These are phyloP conservation scores for Stenurella melanura DNA, from an alignment of 2,888 invertebrate genomes.

Conservation along the genomic window DNA sequence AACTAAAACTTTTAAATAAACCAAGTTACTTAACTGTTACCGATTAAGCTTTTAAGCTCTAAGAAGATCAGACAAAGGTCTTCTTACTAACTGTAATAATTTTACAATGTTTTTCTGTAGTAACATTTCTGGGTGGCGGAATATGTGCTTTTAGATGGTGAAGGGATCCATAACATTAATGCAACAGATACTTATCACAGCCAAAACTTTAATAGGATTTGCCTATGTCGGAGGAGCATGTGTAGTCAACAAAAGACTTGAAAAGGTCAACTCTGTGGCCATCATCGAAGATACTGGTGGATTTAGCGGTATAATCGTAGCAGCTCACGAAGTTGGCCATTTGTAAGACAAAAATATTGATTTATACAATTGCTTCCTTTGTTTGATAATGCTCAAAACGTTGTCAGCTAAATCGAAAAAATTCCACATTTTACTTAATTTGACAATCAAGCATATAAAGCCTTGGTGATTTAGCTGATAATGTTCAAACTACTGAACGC, in stretches of 20 bases:
- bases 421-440: too few species aligned
- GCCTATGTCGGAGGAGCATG: conserved; percentile 97
- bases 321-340: conserved; percentile 97
- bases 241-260: conserved; percentile 94
- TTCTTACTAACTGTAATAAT: not conserved
- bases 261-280: conserved; percentile 97
- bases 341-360: conserved; percentile 82
- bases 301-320: conserved; percentile 96
- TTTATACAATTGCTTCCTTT: not conserved
- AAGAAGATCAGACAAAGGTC: too few species aligned
- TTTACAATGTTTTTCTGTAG: conserved; percentile 12
- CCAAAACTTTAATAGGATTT: conserved; percentile 80
- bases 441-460: too few species aligned
- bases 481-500: too few species aligned
- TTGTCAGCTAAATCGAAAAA: too few species aligned
- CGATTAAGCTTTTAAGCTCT: too few species aligned
- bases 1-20: too few species aligned
- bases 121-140: conserved; percentile 38
- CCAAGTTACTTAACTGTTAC: too few species aligned
- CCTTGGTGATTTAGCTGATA: too few species aligned
- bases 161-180: conserved; percentile 29
- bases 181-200: not conserved
- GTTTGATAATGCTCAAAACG: conserved; percentile 4
- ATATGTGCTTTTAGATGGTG: conserved; percentile 48
- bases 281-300: conserved; percentile 98